Conservation (phyloP, 2,113 vertebrate genomes). For the Poecile atricapillus region DNA sequence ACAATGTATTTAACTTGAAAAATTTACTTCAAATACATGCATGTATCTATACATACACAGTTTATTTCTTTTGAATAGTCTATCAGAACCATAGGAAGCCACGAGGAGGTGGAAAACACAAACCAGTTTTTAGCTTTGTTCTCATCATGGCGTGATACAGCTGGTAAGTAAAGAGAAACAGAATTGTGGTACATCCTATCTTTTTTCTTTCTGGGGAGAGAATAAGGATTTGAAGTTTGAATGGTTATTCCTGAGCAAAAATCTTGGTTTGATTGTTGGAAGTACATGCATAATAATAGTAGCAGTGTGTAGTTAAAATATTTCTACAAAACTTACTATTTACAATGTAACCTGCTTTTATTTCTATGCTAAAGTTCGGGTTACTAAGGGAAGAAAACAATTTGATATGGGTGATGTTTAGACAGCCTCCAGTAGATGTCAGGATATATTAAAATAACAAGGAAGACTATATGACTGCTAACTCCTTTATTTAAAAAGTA, state of each 20-base stretch:
- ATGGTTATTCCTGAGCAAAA: not conserved
- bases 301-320: not conserved
- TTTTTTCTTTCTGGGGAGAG: not conserved
- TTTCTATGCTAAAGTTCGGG: not conserved
- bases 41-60: not conserved
- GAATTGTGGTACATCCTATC: not conserved
- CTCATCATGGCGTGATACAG: not conserved
- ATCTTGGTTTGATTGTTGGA: not conserved
- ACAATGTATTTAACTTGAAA: not conserved
- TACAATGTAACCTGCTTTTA: not conserved
- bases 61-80: slow-evolving; percentile 59
- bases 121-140: slow-evolving; percentile 79
- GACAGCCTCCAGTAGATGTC: slow-evolving; percentile 69
- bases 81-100: slow-evolving; percentile 55
- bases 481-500: not conserved
- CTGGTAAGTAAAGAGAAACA: slow-evolving; percentile 59
- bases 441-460: slow-evolving; percentile 32
- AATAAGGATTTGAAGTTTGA: not conserved
- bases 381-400: not conserved
- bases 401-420: not conserved
- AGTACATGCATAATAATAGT: not conserved
- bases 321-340: not conserved
- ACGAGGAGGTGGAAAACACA: slow-evolving; percentile 82
- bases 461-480: not conserved
- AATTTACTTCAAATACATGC: not conserved